Conservation (phyloP, 2,888 invertebrate species). For the Orthosia gothica region DNA sequence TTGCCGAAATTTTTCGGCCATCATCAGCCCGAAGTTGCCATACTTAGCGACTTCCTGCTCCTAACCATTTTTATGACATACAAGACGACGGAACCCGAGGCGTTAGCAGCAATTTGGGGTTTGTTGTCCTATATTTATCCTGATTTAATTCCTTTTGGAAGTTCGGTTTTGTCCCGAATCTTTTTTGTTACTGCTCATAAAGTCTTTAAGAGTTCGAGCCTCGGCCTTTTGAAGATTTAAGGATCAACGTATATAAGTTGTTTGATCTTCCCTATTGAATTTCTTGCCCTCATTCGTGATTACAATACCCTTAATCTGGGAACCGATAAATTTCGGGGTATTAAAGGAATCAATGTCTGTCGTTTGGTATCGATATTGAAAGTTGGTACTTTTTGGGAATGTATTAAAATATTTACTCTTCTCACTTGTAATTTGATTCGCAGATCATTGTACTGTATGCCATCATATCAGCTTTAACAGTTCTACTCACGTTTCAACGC, state of each 20-base stretch:
- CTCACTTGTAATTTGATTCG: not conserved
- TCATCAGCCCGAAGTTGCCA: slow-evolving; percentile 57
- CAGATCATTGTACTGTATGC: slow-evolving; percentile 10
- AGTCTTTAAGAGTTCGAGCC: slow-evolving; percentile 53
- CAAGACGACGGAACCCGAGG: slow-evolving; percentile 43
- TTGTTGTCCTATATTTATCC: slow-evolving; percentile 57
- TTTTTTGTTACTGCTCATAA: slow-evolving; percentile 60
- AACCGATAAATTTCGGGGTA: slow-evolving; percentile 40
- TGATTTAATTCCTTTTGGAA: slow-evolving; percentile 60
- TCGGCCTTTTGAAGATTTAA: slow-evolving; percentile 59
- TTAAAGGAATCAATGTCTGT: slow-evolving; percentile 12
- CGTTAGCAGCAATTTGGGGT: slow-evolving; percentile 52
- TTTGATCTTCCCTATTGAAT: slow-evolving; percentile 59
- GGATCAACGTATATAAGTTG: slow-evolving; percentile 55
- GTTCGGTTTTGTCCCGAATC: slow-evolving; percentile 37
- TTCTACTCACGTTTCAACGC: slow-evolving; percentile 11
- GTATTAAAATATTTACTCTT: not conserved
- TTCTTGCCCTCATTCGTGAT: slow-evolving; percentile 50
- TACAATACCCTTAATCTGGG: slow-evolving; percentile 54
- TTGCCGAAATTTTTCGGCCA: slow-evolving; percentile 64
- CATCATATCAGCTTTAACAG: slow-evolving; percentile 4
- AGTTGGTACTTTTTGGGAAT: slow-evolving; percentile 2
- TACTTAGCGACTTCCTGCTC: slow-evolving; percentile 65
- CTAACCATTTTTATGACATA: slow-evolving; percentile 61
- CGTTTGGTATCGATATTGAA: slow-evolving; percentile 30